Percentiles rank a stretch among this genome's conserved stretches.
These are phyloP conservation scores for Eumacrocentrus americanus DNA, from an alignment of 2,888 invertebrate species.

Conservation along the genomic window DNA sequence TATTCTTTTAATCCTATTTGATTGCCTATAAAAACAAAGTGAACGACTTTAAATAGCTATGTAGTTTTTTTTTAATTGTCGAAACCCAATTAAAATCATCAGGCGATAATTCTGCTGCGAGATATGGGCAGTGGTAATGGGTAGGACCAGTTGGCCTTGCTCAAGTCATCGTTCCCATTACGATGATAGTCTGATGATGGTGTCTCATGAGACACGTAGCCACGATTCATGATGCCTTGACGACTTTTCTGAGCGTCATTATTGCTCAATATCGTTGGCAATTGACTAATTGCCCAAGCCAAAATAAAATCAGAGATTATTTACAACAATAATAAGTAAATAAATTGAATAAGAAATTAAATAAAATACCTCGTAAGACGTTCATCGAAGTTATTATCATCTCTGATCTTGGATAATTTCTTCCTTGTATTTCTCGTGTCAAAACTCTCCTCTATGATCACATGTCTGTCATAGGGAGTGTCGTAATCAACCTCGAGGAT, in stretches of 20 bases:
- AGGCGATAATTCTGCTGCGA: constrained; percentile 37
- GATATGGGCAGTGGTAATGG: constrained; percentile 53
- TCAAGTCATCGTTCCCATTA: constrained; percentile 44
- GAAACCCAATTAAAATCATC: too few species aligned
- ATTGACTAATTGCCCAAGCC: constrained; percentile 14
- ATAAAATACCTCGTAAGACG: constrained; percentile 51
- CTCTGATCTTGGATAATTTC: constrained; percentile 53
- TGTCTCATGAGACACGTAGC: constrained; percentile 50
- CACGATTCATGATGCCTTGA: constrained; percentile 54
- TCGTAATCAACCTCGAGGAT: constrained; percentile 92
- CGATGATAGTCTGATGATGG: constrained; percentile 47
- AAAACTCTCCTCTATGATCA: constrained; percentile 87
- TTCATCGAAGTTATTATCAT: constrained; percentile 52
- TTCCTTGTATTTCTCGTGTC: constrained; percentile 63
- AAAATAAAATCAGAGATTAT: too few species aligned
- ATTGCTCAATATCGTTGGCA: constrained; percentile 20
- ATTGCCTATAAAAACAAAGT: too few species aligned
- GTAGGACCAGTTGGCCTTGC: constrained; percentile 54
- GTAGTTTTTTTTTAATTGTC: too few species aligned
- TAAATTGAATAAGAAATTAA: neutral
- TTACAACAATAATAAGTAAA: too few species aligned
- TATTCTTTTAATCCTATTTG: too few species aligned
- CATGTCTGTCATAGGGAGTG: constrained; percentile 91
- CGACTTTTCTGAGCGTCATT: constrained; percentile 11
- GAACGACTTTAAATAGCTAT: constrained; percentile 11